Conservation (phyloP, 1,140 invertebrate genomes). For the Drosophila gunungcola region DNA sequence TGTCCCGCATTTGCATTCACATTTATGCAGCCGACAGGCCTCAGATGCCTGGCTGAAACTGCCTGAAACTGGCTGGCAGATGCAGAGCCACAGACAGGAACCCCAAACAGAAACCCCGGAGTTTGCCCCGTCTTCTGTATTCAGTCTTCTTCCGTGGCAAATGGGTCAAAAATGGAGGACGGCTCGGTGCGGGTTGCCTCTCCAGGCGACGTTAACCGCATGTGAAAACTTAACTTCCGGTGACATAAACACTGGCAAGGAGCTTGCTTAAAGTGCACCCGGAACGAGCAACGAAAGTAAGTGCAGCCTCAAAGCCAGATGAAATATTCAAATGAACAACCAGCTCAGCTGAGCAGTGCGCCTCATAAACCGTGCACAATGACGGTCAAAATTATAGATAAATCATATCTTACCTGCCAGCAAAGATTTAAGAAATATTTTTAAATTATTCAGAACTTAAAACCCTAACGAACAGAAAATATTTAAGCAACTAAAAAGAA, state of each 20-base stretch:
- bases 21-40: conserved; percentile 52
- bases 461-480: too few species aligned
- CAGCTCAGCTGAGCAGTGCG: conserved; percentile 31
- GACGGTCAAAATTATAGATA: neutral
- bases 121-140: conserved; percentile 9
- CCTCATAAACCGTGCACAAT: neutral
- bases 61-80: conserved; percentile 12
- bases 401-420: too few species aligned
- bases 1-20: conserved; percentile 19
- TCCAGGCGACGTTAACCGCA: conserved; percentile 77
- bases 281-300: conserved; percentile 68
- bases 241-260: conserved; percentile 80
- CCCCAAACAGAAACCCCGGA: conserved; percentile 10
- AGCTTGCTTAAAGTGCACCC: conserved; percentile 72
- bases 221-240: conserved; percentile 83
- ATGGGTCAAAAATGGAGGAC: conserved; percentile 63
- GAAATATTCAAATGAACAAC: conserved; percentile 81
- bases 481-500: too few species aligned
- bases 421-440: too few species aligned
- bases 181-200: conserved; percentile 29
- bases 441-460: too few species aligned
- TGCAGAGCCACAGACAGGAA: conserved; percentile 26
- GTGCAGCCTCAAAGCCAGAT: conserved; percentile 71
- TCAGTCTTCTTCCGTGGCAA: conserved; percentile 43
- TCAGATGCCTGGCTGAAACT: conserved; percentile 70